phyloP scores from a whole-genome alignment of 2,113 vertebrate species.

The Morphnarchus princeps region DNA sequence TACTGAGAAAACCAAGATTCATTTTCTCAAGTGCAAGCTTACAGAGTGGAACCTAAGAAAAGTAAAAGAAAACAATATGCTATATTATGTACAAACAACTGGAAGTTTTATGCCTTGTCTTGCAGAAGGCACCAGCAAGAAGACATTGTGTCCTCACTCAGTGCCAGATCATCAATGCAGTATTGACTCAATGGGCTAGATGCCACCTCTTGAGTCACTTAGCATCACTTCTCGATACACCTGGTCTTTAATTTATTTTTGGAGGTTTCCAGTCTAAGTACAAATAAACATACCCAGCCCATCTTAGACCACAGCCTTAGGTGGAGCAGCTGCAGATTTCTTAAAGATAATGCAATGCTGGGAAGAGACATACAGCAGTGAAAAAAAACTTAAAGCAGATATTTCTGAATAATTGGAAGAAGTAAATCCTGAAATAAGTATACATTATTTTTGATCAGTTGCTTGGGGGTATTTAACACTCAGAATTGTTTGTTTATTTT shows the following conservation, averaged over 20 bases:
- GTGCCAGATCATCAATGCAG: not conserved
- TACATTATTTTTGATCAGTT: not conserved
- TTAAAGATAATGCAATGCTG: not conserved
- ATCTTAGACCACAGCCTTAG: slow-evolving; percentile 7
- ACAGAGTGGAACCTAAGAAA: not conserved
- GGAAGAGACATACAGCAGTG: not conserved
- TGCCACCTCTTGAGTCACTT: slow-evolving; percentile 52
- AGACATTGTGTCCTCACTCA: not conserved
- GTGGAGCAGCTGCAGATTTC: slow-evolving; percentile 10
- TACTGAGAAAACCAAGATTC: not conserved
- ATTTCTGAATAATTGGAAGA: not conserved
- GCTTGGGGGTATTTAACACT: not conserved
- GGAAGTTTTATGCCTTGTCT: not conserved
- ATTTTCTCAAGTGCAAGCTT: not conserved
- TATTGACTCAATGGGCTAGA: not conserved
- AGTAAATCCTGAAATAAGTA: not conserved
- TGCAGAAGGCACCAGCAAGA: not conserved
- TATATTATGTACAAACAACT: rapidly evolving
- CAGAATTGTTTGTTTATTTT: not conserved
- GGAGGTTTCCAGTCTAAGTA: slow-evolving; percentile 27
- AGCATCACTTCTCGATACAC: slow-evolving; percentile 7
- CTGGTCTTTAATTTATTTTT: slow-evolving; percentile 49
- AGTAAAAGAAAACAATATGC: not conserved
- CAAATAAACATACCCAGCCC: slow-evolving; percentile 58
- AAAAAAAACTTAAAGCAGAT: not conserved